Evolutionary conservation across 1,140 invertebrate genomes (phyloP).

Genomic region (Tetragonula clypearis): DNA sequence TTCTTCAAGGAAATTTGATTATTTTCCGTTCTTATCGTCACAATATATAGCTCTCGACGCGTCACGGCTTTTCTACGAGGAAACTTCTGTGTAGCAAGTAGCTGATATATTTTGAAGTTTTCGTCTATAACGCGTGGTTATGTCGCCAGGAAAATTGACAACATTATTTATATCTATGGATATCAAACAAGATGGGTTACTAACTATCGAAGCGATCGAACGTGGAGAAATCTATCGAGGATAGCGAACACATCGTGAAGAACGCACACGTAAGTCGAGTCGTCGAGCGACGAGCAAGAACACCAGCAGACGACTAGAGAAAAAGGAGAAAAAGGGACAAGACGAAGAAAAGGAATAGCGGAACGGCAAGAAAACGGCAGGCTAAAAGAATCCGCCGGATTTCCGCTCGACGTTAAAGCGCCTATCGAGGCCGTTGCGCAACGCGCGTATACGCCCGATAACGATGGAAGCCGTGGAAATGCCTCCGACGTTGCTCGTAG

Average conservation of each 20-base stretch:
- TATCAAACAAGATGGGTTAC: neutral
- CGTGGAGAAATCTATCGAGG: neutral
- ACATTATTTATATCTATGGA: too few species aligned
- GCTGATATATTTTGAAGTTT: too few species aligned
- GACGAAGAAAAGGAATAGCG: constrained; percentile 42
- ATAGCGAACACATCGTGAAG: neutral
- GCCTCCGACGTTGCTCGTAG: neutral
- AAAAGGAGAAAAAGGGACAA: constrained; percentile 42
- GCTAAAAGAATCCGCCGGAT: constrained; percentile 77
- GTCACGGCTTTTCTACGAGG: too few species aligned
- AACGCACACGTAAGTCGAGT: constrained; percentile 17
- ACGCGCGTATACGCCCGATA: constrained; percentile 56
- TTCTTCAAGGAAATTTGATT: neutral
- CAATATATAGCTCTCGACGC: too few species aligned
- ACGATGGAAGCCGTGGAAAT: constrained; percentile 49
- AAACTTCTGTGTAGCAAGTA: too few species aligned
- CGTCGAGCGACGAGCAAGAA: constrained; percentile 39
- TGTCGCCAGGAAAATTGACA: too few species aligned
- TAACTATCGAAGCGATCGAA: neutral
- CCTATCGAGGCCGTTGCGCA: constrained; percentile 75
- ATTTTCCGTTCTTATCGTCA: too few species aligned
- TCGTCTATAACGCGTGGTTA: too few species aligned
- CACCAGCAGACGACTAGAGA: neutral
- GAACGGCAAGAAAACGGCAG: constrained; percentile 66
- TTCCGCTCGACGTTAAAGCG: constrained; percentile 72